Evolutionary conservation across 2,888 invertebrate genomes (phyloP), one percentile per base, ranked within the genome.

Genomic region (Meandrusa payeni): DNA sequence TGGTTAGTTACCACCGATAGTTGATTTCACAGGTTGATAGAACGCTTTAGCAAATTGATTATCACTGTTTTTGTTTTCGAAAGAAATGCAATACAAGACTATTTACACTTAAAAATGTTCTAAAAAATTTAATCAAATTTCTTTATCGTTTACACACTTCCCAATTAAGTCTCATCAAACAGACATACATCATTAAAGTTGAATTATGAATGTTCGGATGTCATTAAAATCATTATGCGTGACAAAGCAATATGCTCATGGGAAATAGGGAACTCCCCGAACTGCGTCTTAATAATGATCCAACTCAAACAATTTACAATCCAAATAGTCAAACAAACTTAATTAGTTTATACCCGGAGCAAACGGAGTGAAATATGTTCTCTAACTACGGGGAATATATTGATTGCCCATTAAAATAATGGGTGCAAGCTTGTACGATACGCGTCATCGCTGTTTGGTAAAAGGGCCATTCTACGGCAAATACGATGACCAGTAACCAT

Each of bases 341-440:
- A 80, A 82, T 81, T 78, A 79, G 69, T 73, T 65, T 66, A 74
- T 74, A 65, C 71, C 69, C 55, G 46, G 57, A 57, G 56, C 58
- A 67, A 57, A 59, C 58, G 43, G 53, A 46, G 64, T 76, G 74
- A 77, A 77, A 75, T 77, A 77, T 76, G 69, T 70, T 70, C 69
- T 70, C 61, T 73, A 69, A 72, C 69, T 69, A 72, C 63, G 68
- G 67, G 68, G 72, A 67, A 74, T 72, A 63, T 80, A 80, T 83
- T 78, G 82, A 83, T 77, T 73, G 76, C 60, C 71, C 65, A 77
- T 83, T 80, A 80, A 75, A 75, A 76, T 80, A 78, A 80, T 79
- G 76, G 76, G 66, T 63, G 59, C 63, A 66, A 70, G 66, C 69
- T 74, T 67, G 69, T 70, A 61, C 65, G 71, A 72, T 69, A 70